A percentile compares a stretch with the other conserved stretches of the same genome.
These are phyloP conservation scores for Anniella stebbinsi DNA, from an alignment of 2,797 vertebrate genomes.

Conservation along the genomic window DNA sequence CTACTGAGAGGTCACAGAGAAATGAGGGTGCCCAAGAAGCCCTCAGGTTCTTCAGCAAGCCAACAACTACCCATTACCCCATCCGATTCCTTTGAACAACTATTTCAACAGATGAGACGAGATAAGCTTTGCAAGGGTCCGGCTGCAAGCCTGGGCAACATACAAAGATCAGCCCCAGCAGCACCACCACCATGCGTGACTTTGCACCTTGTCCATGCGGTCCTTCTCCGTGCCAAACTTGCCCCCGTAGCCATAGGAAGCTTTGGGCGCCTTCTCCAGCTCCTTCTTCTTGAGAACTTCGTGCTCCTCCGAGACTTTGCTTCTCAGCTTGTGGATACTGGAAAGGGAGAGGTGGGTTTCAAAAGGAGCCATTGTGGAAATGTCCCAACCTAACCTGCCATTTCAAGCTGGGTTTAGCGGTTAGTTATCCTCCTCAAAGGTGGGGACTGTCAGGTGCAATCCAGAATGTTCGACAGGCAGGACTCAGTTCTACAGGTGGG, in stretches of 20 bases:
- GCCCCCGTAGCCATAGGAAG: slow-evolving; percentile 96
- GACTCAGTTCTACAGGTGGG: not conserved
- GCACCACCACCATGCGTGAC: not conserved
- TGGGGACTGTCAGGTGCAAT: not conserved
- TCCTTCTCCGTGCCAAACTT: slow-evolving; percentile 95
- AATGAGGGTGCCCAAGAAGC: not conserved
- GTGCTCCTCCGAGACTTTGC: slow-evolving; percentile 90
- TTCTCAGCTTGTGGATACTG: slow-evolving; percentile 86
- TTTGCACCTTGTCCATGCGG: slow-evolving; percentile 94
- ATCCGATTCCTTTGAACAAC: too few species aligned
- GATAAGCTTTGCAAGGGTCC: not conserved
- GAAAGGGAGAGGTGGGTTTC: not conserved
- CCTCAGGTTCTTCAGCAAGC: too few species aligned
- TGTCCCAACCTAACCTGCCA: not conserved
- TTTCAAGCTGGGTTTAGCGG: not conserved
- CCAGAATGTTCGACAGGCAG: too few species aligned
- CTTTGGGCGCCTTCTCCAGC: slow-evolving; percentile 86
- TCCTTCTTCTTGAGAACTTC: slow-evolving; percentile 90
- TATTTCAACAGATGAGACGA: too few species aligned
- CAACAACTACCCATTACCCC: too few species aligned
- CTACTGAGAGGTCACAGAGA: not conserved
- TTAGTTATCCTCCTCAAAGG: not conserved
- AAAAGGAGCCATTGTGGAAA: not conserved
- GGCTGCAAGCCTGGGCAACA: too few species aligned
- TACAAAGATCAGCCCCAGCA: not conserved